phyloP scores from a whole-genome alignment of 2,797 vertebrate genomes.

The Platalea minor region DNA sequence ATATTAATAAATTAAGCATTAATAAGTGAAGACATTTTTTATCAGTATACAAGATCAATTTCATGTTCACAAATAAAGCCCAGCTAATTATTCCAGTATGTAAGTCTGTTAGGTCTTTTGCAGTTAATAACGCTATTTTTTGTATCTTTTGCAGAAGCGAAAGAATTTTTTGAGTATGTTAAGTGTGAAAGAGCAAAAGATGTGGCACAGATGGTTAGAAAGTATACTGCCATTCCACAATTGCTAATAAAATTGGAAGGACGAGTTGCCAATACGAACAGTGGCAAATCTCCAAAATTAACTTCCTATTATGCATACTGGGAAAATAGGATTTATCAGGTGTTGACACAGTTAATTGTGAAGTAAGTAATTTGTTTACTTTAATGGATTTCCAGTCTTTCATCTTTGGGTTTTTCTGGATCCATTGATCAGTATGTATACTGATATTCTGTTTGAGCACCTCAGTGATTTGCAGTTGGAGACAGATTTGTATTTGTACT shows the following conservation, averaged over 20 bases:
- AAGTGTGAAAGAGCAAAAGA: constrained; percentile 81
- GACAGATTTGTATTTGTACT: neutral
- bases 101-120: neutral
- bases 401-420: neutral
- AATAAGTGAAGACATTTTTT: neutral
- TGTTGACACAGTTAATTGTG: constrained; percentile 83
- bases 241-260: constrained; percentile 88
- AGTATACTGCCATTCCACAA: constrained; percentile 84
- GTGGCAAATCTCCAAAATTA: constrained; percentile 83
- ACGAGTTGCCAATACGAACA: constrained; percentile 82
- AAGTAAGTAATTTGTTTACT: constrained; percentile 76
- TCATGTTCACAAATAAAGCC: neutral
- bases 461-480: neutral
- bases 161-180: constrained; percentile 86
- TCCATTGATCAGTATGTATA: neutral
- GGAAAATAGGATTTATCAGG: constrained; percentile 85
- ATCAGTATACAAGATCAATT: neutral
- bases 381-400: neutral
- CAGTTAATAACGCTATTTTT: neutral
- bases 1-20: neutral
- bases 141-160: constrained; percentile 77
- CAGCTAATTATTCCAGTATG: neutral
- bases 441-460: neutral
- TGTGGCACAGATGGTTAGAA: constrained; percentile 76
- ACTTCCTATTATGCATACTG: constrained; percentile 85